Conservation (phyloP, 1,140 invertebrate species). For the Brachionus sp. region DNA sequence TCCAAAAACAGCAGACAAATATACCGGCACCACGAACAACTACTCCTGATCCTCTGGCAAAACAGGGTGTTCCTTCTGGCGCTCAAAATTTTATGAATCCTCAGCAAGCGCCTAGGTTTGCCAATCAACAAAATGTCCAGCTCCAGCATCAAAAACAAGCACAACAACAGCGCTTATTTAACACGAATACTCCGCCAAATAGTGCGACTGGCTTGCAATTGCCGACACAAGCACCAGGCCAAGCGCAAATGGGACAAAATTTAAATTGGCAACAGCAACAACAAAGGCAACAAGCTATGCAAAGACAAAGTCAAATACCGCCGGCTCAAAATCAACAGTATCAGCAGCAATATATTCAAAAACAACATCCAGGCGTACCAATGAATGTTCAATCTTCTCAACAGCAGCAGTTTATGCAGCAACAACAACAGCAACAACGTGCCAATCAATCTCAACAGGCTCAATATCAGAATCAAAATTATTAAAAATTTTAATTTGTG, state of each 20-base stretch:
- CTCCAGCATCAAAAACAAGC: neutral
- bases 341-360: constrained; percentile 19
- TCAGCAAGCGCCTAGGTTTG: neutral
- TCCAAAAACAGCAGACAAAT: neutral
- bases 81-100: constrained; percentile 16
- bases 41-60: neutral
- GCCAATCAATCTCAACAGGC: neutral
- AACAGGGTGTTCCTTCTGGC: neutral
- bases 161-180: neutral
- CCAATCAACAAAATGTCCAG: neutral
- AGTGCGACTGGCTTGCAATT: neutral
- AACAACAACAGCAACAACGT: neutral
- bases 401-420: neutral
- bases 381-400: neutral
- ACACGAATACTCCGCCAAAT: neutral
- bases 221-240: neutral
- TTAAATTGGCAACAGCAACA: constrained; percentile 11
- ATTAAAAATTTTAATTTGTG: neutral
- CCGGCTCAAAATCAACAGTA: neutral
- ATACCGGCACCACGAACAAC: neutral
- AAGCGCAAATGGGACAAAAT: constrained; percentile 7
- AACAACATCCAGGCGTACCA: neutral
- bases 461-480: neutral
- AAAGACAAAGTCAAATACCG: neutral
- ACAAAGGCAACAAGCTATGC: neutral